Evolutionary conservation across 2,113 vertebrate species (phyloP), one percentile per base, ranked within the genome.

Genomic region (Andinoacara biseriatus): DNA sequence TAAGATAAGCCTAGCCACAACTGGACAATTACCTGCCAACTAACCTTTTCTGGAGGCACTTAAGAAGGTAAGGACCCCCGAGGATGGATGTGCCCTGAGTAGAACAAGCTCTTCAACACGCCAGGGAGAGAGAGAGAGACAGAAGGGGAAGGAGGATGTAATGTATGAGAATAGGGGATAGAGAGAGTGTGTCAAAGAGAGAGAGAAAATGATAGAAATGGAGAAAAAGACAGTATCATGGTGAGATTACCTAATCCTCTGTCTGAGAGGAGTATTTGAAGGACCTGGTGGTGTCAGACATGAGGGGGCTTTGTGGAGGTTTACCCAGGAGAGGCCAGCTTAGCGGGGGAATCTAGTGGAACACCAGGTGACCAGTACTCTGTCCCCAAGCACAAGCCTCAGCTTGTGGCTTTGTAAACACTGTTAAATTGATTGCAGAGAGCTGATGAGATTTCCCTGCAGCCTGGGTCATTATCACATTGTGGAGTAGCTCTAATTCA

Each of bases 1-100:
- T 95, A 95, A 94, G 91, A 94, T 95, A 95, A 95, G 90, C 88
- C 86, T 38, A 54, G 92, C 89, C 90, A 91, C 93, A 93, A 91
- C 93, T 94, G 92, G 92, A 95, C 94, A 95, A 95, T 95, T 95
- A 95, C 94, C 93, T 95, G 89, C 90, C 89, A 92, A 90, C 94
- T 93, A 94, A 95, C 94, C 95, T 95, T 96, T 95, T 94, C 93
- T 94, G 93, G 85, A 92, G 90, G 85, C 93, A 94, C 93, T 95
- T 95, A 92, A 94, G 89, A 93, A 91, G 77, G 84, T 93, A 93
- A 95, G 95, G 92, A 92, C 94, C 93, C 92, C 94, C 88, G 91
- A 90, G 93, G 90, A 94, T 90, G 88, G 80, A 93, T 90, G 92
- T 93, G 85, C 80, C 89, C 87, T 81, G 72, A 91, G 88, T 87